Base-by-base conservation (phyloP, 2,113 vertebrate species). In the Scomber japonicus region DNA sequence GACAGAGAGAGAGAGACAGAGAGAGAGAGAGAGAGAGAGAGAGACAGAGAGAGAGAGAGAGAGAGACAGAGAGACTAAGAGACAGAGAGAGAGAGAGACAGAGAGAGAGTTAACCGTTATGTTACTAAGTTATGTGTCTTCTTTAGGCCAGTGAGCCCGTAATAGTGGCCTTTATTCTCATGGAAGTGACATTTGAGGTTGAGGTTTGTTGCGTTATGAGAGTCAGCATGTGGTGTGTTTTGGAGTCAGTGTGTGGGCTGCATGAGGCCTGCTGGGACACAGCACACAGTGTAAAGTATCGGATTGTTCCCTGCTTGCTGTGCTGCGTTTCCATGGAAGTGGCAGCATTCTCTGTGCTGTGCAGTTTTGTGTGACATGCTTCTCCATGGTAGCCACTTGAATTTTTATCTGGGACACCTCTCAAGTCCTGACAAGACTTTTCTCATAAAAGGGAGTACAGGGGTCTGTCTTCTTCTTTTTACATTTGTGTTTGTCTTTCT, bases 261-360 rank as follows among this genome's bases (percentile, higher is more conserved):
- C 11, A 15, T 46, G 68, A 54, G 71, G 72, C 60, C 66, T 57
- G 40, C 59, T 13, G 56, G 55, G 60, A 60, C 64, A 67, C 49
- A 49, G 55, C 2, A 6, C 8, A 46, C 70, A 64, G 72, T n/a
- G 68, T 19, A 59, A 59, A 70, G 45, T 19, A 54, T 77, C 65
- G 57, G 59, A 54, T 66, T 84, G 78, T 83, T 88, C 56, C 24
- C 57, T 53, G 45, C 62, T 72, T 4, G 15, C 31, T 5, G 9
- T 9, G 40, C 59, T 70, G 55, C 3, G 70, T 91, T 94, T 90
- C 88, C 82, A 91, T 89, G 88, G 83, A 89, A 80, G 66, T 66
- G 64, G 57, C 40, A 49, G 68, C 19, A 16, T 48, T 65, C 66
- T 71, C 66, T 3, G 3, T 56, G 49, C 45, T 1, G 2, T 78